Evolutionary conservation across 2,113 vertebrate species (phyloP).

Genomic region (Prochilodus magdalenae): DNA sequence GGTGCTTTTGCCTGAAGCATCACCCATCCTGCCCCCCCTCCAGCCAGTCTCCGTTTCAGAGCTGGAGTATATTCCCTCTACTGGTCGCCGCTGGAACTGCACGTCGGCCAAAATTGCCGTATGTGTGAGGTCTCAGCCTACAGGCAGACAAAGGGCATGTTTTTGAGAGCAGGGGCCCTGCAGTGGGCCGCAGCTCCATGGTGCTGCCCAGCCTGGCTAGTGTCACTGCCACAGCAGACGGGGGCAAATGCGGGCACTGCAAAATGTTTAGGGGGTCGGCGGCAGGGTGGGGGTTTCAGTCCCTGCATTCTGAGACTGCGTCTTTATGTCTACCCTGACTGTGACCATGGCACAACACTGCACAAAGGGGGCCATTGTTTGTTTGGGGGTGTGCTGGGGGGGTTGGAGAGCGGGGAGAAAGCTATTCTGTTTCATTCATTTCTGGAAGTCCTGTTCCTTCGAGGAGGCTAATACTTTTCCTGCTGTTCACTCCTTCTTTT

Average conservation of each 20-base stretch:
- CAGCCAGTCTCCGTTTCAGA: not conserved
- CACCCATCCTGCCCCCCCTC: not conserved
- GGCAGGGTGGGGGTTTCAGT: slow-evolving; percentile 29
- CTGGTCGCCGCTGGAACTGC: slow-evolving; percentile 48
- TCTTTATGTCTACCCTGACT: slow-evolving; percentile 82
- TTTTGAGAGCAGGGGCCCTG: slow-evolving; percentile 60
- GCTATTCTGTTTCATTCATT: slow-evolving; percentile 92
- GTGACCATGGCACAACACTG: slow-evolving; percentile 78
- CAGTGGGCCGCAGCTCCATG: slow-evolving; percentile 49
- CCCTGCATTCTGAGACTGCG: slow-evolving; percentile 80
- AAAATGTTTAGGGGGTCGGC: slow-evolving; percentile 29
- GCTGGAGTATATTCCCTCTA: not conserved
- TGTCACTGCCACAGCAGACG: slow-evolving; percentile 51
- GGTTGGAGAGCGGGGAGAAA: slow-evolving; percentile 59
- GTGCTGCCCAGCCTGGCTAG: slow-evolving; percentile 50
- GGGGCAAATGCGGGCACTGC: slow-evolving; percentile 34
- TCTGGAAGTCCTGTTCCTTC: slow-evolving; percentile 86
- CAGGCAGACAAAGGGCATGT: slow-evolving; percentile 71
- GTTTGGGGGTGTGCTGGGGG: slow-evolving; percentile 68
- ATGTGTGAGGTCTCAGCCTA: slow-evolving; percentile 65
- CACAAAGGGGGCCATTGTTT: slow-evolving; percentile 88
- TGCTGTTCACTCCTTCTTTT: slow-evolving; percentile 47
- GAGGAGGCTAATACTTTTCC: slow-evolving; percentile 76
- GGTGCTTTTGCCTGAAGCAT: slow-evolving; percentile 43
- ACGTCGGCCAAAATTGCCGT: not conserved